Evolutionary conservation across 2,888 invertebrate species (phyloP).

Genomic region (Eudasyphora cyanicolor): DNA sequence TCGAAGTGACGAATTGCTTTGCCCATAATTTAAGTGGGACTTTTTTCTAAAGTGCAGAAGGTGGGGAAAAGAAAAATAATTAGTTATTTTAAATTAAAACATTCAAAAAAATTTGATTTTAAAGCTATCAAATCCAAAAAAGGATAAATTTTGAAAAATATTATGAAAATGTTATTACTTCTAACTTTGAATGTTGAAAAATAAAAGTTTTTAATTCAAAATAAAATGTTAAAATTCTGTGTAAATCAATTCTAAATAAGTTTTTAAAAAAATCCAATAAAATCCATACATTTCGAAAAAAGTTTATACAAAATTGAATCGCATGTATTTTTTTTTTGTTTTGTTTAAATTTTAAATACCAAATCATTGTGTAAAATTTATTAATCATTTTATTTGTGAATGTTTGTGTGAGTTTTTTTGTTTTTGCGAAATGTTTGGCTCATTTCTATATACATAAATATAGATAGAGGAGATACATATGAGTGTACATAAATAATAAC

Average conservation of each 20-base stretch:
- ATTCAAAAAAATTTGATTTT: not conserved
- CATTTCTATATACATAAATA: slow-evolving; percentile 25
- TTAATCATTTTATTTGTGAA: slow-evolving; percentile 31
- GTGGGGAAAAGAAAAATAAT: not conserved
- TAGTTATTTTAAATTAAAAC: not conserved
- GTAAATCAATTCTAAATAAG: too few species aligned
- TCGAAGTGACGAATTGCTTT: not conserved
- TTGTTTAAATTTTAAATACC: slow-evolving; percentile 13
- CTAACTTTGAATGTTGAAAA: too few species aligned
- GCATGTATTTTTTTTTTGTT: slow-evolving; percentile 45
- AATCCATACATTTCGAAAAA: not conserved
- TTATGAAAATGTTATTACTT: too few species aligned
- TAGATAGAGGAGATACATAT: not conserved
- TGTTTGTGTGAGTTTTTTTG: not conserved
- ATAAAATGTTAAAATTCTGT: too few species aligned
- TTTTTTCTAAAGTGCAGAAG: slow-evolving; percentile 9
- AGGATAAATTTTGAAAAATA: too few species aligned
- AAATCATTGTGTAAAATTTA: slow-evolving; percentile 27
- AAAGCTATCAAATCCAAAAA: too few species aligned
- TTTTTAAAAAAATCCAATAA: not conserved
- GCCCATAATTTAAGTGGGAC: not conserved
- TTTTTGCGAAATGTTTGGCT: slow-evolving; percentile 63
- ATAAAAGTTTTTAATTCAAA: too few species aligned
- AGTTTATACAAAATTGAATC: slow-evolving; percentile 43
- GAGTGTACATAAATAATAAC: too few species aligned